phyloP scores from a whole-genome alignment of 1,140 invertebrate species.

The Trachymyrmex cornetzi region DNA sequence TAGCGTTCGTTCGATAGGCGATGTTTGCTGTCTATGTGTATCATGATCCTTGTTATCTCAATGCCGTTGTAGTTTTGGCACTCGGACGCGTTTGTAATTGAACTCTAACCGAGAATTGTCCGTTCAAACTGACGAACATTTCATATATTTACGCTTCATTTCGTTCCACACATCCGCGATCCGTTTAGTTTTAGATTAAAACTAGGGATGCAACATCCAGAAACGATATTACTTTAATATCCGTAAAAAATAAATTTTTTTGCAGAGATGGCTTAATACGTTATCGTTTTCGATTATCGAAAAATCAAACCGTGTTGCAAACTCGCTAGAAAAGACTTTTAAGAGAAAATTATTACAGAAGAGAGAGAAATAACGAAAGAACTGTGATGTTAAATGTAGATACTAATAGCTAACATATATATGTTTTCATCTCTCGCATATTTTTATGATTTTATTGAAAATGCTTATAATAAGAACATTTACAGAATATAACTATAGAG shows the following conservation, averaged over 20 bases:
- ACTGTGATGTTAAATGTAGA: slow-evolving; percentile 44
- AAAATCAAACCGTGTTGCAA: neutral
- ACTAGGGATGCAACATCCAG: slow-evolving; percentile 51
- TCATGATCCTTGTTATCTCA: slow-evolving; percentile 15
- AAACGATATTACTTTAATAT: slow-evolving; percentile 44
- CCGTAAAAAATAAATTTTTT: neutral
- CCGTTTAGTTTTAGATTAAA: slow-evolving; percentile 1
- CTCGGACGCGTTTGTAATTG: slow-evolving; percentile 24
- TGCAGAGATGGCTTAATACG: neutral
- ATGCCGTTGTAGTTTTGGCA: slow-evolving; percentile 1
- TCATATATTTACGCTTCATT: slow-evolving; percentile 29
- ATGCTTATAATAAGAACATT: neutral
- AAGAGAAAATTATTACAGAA: slow-evolving; percentile 15
- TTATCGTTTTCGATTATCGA: slow-evolving; percentile 22
- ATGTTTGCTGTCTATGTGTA: slow-evolving; percentile 34
- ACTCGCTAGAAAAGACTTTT: slow-evolving; percentile 1
- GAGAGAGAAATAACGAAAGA: neutral
- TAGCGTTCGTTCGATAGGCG: slow-evolving; percentile 29
- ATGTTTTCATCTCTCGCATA: slow-evolving; percentile 17
- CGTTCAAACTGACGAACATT: slow-evolving; percentile 3
- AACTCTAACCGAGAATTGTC: neutral
- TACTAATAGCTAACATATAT: neutral
- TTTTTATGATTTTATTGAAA: slow-evolving; percentile 6
- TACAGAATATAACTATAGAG: neutral
- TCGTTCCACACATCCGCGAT: neutral